These are phyloP conservation scores for Ischnura elegans DNA, from an alignment of 2,888 invertebrate genomes.

Conservation along the genomic window DNA sequence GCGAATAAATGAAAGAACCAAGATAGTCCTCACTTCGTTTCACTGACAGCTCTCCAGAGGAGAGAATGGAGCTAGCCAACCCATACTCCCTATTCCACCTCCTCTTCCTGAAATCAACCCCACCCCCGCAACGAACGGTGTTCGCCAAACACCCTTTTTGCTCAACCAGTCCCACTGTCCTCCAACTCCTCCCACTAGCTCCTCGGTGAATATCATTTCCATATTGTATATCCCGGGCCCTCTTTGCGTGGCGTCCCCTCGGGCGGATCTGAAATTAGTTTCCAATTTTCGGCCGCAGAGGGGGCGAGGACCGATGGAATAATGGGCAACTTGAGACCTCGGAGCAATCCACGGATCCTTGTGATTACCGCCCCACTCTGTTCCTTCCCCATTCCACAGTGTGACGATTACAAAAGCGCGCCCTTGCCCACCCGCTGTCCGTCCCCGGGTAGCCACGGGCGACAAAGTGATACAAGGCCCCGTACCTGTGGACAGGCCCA, in stretches of 20 bases:
- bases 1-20: too few species aligned
- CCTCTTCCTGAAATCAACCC: not conserved
- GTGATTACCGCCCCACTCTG: not conserved
- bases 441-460: too few species aligned
- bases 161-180: not conserved
- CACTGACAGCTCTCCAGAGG: not conserved
- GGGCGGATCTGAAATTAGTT: conserved; percentile 46
- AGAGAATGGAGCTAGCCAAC: not conserved
- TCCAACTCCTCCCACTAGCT: not conserved
- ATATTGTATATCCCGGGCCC: not conserved
- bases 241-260: not conserved
- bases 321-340: conserved; percentile 43
- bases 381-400: not conserved
- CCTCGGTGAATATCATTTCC: conserved; percentile 38
- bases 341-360: conserved; percentile 35
- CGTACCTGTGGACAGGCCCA: not conserved
- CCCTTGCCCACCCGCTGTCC: too few species aligned
- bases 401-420: not conserved
- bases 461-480: not conserved
- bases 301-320: not conserved
- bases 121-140: not conserved
- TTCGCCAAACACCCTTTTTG: not conserved
- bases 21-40: too few species aligned
- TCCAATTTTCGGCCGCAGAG: conserved; percentile 47
- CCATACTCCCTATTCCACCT: not conserved